Percentiles rank a stretch among this genome's conserved stretches.
Conservation (phyloP, 2,888 invertebrate species). For the Schizaphis graminum region DNA sequence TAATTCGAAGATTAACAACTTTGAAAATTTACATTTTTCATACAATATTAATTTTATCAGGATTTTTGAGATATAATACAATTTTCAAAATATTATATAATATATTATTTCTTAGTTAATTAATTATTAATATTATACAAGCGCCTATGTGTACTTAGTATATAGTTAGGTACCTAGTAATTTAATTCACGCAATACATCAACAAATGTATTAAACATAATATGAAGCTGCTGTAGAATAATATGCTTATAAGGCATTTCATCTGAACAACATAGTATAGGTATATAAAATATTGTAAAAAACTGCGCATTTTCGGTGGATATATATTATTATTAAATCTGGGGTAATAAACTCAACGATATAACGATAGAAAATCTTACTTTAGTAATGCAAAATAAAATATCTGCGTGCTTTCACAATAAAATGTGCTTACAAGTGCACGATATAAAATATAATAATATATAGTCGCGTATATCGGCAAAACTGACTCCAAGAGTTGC, state of each 20-base stretch:
- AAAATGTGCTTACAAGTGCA: not conserved
- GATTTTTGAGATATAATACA: too few species aligned
- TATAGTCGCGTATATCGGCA: not conserved
- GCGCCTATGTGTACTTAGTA: not conserved
- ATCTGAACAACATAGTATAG: not conserved
- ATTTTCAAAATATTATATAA: not conserved
- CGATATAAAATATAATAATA: not conserved
- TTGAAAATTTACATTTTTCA: too few species aligned
- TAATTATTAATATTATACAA: not conserved
- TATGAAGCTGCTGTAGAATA: not conserved
- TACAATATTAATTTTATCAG: too few species aligned
- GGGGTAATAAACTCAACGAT: not conserved
- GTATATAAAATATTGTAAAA: not conserved
- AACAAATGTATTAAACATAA: not conserved
- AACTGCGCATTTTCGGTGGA: not conserved
- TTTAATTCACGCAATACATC: not conserved
- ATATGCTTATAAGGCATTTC: not conserved
- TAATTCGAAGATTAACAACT: too few species aligned
- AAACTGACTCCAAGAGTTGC: not conserved
- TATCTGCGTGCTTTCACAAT: not conserved
- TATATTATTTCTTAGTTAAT: not conserved
- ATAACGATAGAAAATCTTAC: not conserved
- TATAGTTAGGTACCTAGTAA: not conserved
- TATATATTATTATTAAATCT: not conserved
- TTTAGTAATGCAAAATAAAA: not conserved